A percentile compares a stretch with the other conserved stretches of the same genome.
Conservation (phyloP, 2,888 invertebrate species). For the Psylliodes chrysocephalus region DNA sequence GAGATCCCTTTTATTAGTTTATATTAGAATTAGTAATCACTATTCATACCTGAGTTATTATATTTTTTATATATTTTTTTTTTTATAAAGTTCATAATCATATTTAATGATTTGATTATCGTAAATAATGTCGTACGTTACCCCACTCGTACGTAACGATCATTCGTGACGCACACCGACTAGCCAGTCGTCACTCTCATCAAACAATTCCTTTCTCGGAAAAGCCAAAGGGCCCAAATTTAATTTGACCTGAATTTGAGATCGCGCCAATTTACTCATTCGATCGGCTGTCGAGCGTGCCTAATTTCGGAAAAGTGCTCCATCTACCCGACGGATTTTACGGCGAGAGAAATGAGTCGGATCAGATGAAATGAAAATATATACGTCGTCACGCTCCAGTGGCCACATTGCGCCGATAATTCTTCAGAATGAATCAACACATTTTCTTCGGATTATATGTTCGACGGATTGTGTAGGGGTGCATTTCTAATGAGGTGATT, state of each 20-base stretch:
- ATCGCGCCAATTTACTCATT: slow-evolving; percentile 6
- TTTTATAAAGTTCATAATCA: no score
- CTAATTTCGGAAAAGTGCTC: slow-evolving; percentile 14
- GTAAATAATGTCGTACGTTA: no score
- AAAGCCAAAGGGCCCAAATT: not conserved
- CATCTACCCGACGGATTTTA: not conserved
- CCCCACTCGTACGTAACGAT: no score
- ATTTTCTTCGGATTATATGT: no score
- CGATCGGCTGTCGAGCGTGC: slow-evolving; percentile 4
- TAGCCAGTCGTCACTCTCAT: not conserved
- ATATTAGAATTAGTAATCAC: no score
- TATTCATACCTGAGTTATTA: no score
- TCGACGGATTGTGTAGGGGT: no score
- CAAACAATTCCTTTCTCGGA: not conserved
- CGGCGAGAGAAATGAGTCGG: slow-evolving; percentile 1
- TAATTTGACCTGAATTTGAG: slow-evolving; percentile 7
- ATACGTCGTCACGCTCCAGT: not conserved
- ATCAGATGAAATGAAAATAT: not conserved
- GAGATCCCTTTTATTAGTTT: no score
- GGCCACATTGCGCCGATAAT: not conserved
- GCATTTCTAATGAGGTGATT: no score
- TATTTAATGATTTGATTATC: no score
- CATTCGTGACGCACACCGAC: no score
- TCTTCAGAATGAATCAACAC: slow-evolving; percentile 3
- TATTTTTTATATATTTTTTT: no score